phyloP scores from a whole-genome alignment of 2,888 invertebrate species.

The Phragmatobia fuliginosa region DNA sequence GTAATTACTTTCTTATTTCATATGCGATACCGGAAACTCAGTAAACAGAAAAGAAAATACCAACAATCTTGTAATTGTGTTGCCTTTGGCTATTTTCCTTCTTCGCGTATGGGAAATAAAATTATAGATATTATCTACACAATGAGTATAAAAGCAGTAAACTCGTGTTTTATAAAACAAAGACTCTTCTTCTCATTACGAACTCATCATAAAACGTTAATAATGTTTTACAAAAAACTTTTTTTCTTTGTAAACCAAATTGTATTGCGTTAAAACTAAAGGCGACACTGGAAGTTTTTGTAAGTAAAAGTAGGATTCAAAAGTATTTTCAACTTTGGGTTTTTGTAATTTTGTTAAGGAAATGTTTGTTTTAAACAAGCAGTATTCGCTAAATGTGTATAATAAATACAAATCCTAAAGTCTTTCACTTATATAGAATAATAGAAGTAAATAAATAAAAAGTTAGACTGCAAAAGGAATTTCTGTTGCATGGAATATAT shows the following conservation, averaged over 20 bases:
- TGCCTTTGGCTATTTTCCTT: not conserved
- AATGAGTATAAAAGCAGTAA: not conserved
- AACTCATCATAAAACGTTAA: constrained; percentile 26
- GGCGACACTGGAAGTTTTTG: constrained; percentile 38
- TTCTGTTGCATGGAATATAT: not conserved
- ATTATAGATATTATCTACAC: not conserved
- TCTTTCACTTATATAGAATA: constrained; percentile 9
- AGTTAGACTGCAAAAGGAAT: not conserved
- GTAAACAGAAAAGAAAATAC: not conserved
- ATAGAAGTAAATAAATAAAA: not conserved
- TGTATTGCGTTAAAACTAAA: constrained; percentile 44
- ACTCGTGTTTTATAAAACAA: constrained; percentile 9
- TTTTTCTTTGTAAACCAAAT: constrained; percentile 38
- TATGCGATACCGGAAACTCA: not conserved
- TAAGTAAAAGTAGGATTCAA: constrained; percentile 41
- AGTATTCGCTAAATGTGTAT: constrained; percentile 42
- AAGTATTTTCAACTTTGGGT: constrained; percentile 45
- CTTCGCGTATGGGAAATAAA: not conserved
- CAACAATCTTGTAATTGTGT: not conserved
- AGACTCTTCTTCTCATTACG: constrained; percentile 5
- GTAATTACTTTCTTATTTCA: not conserved
- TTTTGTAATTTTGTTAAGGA: constrained; percentile 43
- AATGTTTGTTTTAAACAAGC: constrained; percentile 47
- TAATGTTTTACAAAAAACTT: constrained; percentile 26
- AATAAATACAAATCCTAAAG: constrained; percentile 28